phyloP scores from a whole-genome alignment of 2,888 invertebrate species.

The Griposia aprilina region DNA sequence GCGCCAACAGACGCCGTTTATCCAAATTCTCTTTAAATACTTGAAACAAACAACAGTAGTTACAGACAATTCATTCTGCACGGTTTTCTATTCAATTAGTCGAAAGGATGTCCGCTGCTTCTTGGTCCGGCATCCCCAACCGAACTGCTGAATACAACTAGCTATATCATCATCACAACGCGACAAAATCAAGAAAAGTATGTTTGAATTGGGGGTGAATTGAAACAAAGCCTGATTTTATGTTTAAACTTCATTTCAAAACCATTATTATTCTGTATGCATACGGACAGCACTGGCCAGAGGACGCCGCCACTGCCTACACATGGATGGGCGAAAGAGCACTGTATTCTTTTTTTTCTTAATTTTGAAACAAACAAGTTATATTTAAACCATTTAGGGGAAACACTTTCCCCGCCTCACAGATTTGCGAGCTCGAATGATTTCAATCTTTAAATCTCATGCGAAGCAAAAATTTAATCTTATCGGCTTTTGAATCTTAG shows the following conservation, averaged over 20 bases:
- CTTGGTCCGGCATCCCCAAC: neutral
- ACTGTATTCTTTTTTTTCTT: neutral
- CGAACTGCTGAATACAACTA: neutral
- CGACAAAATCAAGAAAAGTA: neutral
- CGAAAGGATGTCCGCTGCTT: neutral
- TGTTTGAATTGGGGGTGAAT: neutral
- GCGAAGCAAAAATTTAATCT: constrained; percentile 59
- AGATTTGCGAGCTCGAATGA: constrained; percentile 9
- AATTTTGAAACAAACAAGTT: neutral
- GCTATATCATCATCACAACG: neutral
- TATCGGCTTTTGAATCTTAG: constrained; percentile 55
- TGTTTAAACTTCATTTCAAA: neutral
- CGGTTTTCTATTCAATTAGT: neutral
- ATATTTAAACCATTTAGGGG: neutral
- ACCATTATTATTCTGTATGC: neutral
- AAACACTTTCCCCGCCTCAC: neutral
- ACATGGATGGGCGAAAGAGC: neutral
- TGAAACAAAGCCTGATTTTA: neutral
- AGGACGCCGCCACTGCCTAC: neutral
- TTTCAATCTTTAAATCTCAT: constrained; percentile 47
- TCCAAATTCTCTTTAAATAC: constrained; percentile 51
- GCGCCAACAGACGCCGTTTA: constrained; percentile 41
- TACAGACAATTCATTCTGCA: constrained; percentile 1
- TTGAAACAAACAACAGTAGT: constrained; percentile 44
- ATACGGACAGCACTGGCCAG: no score